These are phyloP conservation scores for Prenolepis imparis DNA, from an alignment of 2,888 invertebrate species.

Conservation along the genomic window DNA sequence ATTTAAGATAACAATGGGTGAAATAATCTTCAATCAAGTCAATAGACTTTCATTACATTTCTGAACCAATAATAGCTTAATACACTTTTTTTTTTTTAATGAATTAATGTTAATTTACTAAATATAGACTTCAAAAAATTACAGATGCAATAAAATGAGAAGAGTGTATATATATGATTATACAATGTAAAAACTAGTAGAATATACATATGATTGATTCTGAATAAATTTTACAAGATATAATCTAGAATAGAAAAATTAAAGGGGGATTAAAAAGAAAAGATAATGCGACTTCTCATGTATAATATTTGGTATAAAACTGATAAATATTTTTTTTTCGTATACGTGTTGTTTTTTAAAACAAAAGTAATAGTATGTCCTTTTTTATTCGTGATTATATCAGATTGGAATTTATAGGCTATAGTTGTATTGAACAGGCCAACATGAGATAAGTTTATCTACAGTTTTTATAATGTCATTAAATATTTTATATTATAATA, in stretches of 20 bases:
- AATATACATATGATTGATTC: background rate
- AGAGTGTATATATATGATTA: background rate
- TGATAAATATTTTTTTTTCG: background rate
- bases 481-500: slow-evolving; percentile 18
- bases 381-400: background rate
- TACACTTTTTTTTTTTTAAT: background rate
- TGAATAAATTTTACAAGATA: background rate
- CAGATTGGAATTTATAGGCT: background rate
- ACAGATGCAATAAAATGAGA: background rate
- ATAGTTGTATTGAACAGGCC: background rate
- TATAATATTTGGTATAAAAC: background rate
- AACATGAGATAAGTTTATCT: slow-evolving; percentile 30
- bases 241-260: background rate
- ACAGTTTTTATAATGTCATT: slow-evolving; percentile 18
- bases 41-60: background rate
- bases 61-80: background rate
- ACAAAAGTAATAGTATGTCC: background rate
- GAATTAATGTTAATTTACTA: background rate
- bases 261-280: background rate
- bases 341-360: background rate
- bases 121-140: background rate
- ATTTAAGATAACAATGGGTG: background rate
- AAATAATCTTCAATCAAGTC: background rate
- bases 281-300: background rate
- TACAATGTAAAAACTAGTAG: background rate